phyloP scores from a whole-genome alignment of 1,140 invertebrate species.

The Drosophila micromelanica region DNA sequence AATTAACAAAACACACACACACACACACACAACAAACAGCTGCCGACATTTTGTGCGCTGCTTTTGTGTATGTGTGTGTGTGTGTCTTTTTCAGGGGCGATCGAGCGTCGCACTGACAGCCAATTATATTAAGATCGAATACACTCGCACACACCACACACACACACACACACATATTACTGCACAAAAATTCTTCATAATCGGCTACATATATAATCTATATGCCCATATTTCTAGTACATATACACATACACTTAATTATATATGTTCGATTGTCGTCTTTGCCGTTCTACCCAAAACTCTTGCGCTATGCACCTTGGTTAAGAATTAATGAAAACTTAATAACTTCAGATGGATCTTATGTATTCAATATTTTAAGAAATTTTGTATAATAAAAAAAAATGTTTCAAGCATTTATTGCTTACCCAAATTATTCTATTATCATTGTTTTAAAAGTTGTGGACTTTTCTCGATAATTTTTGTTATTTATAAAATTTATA shows the following conservation, averaged over 20 bases:
- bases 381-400: neutral
- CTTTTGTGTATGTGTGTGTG: constrained; percentile 16
- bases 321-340: neutral
- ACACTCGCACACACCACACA: constrained; percentile 39
- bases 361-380: neutral
- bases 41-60: constrained; percentile 69
- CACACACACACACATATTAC: constrained; percentile 30
- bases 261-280: constrained; percentile 8
- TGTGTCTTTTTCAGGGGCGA: constrained; percentile 40
- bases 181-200: constrained; percentile 40
- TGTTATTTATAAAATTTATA: too few relatives aligned
- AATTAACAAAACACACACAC: constrained; percentile 44
- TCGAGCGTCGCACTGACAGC: constrained; percentile 67
- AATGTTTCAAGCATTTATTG: neutral
- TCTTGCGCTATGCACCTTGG: constrained; percentile 13
- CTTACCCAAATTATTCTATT: too few relatives aligned
- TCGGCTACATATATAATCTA: constrained; percentile 12
- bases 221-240: constrained; percentile 7
- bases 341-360: too few relatives aligned
- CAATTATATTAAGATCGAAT: constrained; percentile 75
- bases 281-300: constrained; percentile 11
- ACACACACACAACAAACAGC: constrained; percentile 36
- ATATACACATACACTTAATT: constrained; percentile 20
- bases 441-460: too few relatives aligned
- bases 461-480: too few relatives aligned